Conservation (phyloP, 2,797 vertebrate species). For the Karalla daura region DNA sequence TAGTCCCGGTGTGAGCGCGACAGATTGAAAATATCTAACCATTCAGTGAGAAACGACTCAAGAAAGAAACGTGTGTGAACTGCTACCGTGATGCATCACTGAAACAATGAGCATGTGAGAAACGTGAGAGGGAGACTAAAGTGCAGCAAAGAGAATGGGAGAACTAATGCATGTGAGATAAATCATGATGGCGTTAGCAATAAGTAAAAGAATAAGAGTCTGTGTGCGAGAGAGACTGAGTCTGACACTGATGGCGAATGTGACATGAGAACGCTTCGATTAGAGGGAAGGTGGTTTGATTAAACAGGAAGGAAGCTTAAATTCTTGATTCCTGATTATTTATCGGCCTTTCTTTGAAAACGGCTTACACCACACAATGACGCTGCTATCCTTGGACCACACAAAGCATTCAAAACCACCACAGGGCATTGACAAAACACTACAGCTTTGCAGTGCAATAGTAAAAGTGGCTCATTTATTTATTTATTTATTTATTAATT, state of each 20-base stretch:
- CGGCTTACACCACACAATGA: background rate
- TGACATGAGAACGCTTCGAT: background rate
- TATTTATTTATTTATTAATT: background rate
- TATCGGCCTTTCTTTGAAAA: background rate
- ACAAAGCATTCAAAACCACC: background rate
- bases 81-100: background rate
- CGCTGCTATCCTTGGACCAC: background rate
- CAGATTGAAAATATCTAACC: background rate
- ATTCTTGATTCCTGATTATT: conserved; percentile 3
- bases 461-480: background rate
- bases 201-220: background rate
- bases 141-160: background rate
- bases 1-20: too few species aligned
- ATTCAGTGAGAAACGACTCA: background rate
- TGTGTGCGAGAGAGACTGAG: background rate
- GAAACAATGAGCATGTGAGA: background rate
- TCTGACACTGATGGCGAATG: background rate
- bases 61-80: background rate
- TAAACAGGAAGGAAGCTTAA: background rate
- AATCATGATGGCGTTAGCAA: background rate
- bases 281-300: background rate
- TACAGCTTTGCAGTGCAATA: background rate
- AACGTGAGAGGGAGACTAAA: background rate
- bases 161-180: background rate
- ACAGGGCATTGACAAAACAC: background rate